Base-by-base conservation (phyloP, 2,113 vertebrate genomes). In the Mionectes macconnelli region DNA sequence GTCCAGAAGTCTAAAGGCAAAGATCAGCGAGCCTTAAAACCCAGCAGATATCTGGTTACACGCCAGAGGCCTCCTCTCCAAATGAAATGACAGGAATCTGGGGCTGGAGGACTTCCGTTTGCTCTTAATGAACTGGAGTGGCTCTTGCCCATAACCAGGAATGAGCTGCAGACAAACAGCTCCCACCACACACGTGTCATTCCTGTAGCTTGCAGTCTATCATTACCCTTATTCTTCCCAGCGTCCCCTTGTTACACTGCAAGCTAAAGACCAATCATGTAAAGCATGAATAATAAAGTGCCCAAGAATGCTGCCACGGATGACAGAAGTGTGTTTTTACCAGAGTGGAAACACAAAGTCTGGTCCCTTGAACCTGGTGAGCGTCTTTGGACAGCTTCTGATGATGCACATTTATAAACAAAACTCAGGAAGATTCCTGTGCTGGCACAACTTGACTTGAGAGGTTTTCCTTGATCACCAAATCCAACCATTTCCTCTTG, bases 1-100 rank as follows among this genome's bases (percentile, higher is more conserved):
- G 97, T 90, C 97, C 96, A 97, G 97, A 89, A 97, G 96, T 66
- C 91, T 94, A 66, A 96, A 93, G 95, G 96, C 91, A 77, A 95
- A 97, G 97, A 96, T 96, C 97, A 96, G 96, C 93, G 50, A 96
- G 95, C 93, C 94, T 90, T 94, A 49, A 31, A 91, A 96, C 95
- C 90, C 74, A 89, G 96, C 95, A 89, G 92, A 90, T 96, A 97
- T 98, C 97, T 79, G 39, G 72, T 98, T 98, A 96, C 97, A 94
- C 1, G 89, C 96, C 89, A 97, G 96, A 96, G 90, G 97, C 91
- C 93, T 97, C 90, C 93, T 97, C 95, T 96, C 62, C 93, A 94
- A 73, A 92, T 93, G 91, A 95, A 97, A 96, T 77, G 91, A 64
- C 94, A 96, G 96, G 89, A 93, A 94, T 96, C 68, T 96, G 56